These are phyloP conservation scores for Aphelenchoides fujianensis DNA, from an alignment of 1,140 invertebrate genomes.

Conservation along the genomic window DNA sequence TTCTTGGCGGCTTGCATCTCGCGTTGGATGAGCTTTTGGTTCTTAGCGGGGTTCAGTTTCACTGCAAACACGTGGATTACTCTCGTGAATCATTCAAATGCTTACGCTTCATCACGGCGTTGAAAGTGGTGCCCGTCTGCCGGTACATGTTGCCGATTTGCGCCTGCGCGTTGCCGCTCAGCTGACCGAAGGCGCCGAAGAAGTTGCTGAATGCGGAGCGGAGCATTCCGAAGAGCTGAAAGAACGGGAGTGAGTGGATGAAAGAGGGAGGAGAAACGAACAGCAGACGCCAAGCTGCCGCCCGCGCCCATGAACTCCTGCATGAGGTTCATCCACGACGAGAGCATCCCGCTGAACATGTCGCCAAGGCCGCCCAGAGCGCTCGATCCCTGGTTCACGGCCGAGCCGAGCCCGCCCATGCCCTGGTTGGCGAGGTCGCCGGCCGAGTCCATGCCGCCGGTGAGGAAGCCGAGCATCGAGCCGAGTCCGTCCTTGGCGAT, in stretches of 20 bases:
- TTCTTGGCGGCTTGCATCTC: conserved; percentile 2
- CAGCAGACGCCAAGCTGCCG: background rate
- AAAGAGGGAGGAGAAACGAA: background rate
- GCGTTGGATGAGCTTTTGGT: background rate
- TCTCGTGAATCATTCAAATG: too few species aligned
- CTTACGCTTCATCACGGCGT: background rate
- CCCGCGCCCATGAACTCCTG: background rate
- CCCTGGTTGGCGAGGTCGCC: background rate
- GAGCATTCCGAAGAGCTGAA: background rate
- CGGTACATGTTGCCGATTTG: background rate
- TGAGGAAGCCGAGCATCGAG: background rate
- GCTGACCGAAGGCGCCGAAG: conserved; percentile 1
- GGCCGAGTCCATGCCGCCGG: background rate
- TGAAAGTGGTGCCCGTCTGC: background rate
- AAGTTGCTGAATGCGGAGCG: background rate
- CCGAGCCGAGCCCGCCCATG: background rate
- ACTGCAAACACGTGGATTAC: background rate
- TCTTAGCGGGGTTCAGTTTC: conserved; percentile 1
- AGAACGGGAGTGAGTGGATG: background rate
- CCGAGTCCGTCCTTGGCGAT: conserved; percentile 8
- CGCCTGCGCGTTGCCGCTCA: background rate
- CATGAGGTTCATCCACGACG: background rate
- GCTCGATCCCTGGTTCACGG: background rate
- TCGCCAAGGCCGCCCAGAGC: background rate
- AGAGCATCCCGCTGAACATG: background rate